These are phyloP conservation scores for Sthenelais limicola DNA, from an alignment of 2,888 invertebrate species.

Conservation along the genomic window DNA sequence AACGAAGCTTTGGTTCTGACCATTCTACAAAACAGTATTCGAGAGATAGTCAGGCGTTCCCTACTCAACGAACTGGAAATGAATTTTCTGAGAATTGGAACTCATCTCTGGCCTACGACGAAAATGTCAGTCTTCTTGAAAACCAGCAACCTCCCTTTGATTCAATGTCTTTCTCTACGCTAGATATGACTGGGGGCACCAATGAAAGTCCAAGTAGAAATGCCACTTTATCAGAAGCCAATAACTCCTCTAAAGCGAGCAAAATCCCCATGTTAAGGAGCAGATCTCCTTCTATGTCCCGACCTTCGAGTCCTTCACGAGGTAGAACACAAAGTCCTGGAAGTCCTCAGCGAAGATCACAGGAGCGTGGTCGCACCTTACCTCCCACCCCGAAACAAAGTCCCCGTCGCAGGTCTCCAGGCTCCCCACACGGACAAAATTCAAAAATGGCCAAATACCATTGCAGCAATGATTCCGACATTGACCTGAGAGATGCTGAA, in stretches of 20 bases:
- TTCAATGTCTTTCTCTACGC: conserved; percentile 25
- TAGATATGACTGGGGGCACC: conserved; percentile 27
- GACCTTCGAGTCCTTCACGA: conserved; percentile 43
- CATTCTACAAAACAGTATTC: too few species aligned
- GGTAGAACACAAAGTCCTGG: not conserved
- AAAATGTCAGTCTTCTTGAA: conserved; percentile 25
- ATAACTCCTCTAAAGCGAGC: not conserved
- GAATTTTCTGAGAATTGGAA: conserved; percentile 15
- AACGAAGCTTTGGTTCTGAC: too few species aligned
- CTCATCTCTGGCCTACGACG: conserved; percentile 1
- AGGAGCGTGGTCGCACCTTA: not conserved
- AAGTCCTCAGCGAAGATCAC: not conserved
- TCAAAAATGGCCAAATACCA: too few species aligned
- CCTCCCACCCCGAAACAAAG: conserved; percentile 1
- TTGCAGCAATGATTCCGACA: too few species aligned
- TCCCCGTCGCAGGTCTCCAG: not conserved
- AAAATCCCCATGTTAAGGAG: conserved; percentile 45
- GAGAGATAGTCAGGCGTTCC: too few species aligned
- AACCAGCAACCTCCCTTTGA: conserved; percentile 41
- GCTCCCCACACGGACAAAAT: not conserved
- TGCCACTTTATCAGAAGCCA: conserved; percentile 3
- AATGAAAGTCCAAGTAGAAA: conserved; percentile 2
- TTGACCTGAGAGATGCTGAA: too few species aligned
- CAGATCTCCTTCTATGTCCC: conserved; percentile 44
- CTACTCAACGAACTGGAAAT: too few species aligned